These are phyloP conservation scores for Eunapius fragilis DNA, from an alignment of 37 sponge, comb jelly and placozoan species.

Conservation along the genomic window DNA sequence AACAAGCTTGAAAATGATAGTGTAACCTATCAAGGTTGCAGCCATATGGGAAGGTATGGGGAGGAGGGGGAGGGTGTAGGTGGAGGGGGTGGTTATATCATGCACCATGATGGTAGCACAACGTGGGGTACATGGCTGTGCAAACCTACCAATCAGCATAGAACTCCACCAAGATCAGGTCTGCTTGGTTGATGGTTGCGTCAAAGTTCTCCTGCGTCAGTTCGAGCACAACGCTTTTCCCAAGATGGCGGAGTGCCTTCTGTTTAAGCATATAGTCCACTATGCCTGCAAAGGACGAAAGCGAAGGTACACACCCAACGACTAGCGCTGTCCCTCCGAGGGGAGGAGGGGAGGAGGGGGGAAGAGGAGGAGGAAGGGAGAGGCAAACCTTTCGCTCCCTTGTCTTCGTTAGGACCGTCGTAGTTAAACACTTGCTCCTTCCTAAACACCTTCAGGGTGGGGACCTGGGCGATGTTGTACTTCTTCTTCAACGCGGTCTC, in stretches of 20 bases:
- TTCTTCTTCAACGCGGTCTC: conserved; percentile 39
- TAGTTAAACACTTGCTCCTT: conserved; percentile 33
- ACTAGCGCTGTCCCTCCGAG: neutral
- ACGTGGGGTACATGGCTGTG: too few relatives aligned
- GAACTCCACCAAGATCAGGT: conserved; percentile 89
- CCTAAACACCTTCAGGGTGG: conserved; percentile 28
- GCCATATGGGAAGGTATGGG: too few relatives aligned
- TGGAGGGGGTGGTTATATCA: too few relatives aligned
- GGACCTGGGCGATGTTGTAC: conserved; percentile 45
- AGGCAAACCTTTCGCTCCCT: neutral
- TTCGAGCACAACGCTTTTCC: conserved; percentile 46
- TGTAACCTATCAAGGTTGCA: too few relatives aligned
- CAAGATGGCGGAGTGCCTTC: neutral
- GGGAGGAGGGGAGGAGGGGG: too few relatives aligned
- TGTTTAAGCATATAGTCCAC: conserved; percentile 23
- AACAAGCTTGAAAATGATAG: too few relatives aligned
- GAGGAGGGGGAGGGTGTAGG: too few relatives aligned
- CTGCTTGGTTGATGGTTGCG: conserved; percentile 44
- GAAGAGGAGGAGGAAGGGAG: too few relatives aligned
- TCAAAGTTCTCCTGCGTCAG: conserved; percentile 83
- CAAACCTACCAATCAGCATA: conserved; percentile 91
- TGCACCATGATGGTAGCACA: too few relatives aligned
- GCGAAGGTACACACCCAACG: too few relatives aligned
- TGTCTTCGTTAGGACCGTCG: conserved; percentile 46
- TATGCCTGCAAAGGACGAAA: conserved; percentile 2